These are phyloP conservation scores for Epistrophella euchroma DNA, from an alignment of 2,888 invertebrate species.

Conservation along the genomic window DNA sequence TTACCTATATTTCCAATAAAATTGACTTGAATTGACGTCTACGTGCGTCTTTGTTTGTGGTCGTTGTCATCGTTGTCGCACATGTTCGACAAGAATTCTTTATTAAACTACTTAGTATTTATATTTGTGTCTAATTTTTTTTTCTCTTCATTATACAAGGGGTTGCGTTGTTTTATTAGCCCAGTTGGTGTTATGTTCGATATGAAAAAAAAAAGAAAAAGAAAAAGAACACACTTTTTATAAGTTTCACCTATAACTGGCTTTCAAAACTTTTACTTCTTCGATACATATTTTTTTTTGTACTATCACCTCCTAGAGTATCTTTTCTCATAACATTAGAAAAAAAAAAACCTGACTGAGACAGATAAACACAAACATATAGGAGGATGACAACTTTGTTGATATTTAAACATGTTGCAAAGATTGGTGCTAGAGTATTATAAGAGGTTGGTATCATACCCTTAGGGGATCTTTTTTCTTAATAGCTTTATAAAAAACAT, in stretches of 20 bases:
- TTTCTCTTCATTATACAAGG: conserved; percentile 43
- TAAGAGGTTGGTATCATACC: neutral
- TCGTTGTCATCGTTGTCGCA: conserved; percentile 9
- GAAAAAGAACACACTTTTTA: conserved; percentile 15
- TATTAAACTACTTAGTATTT: conserved; percentile 31
- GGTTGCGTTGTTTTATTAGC: conserved; percentile 61
- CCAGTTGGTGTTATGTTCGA: conserved; percentile 42
- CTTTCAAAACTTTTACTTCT: conserved; percentile 51
- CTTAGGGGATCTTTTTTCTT: conserved; percentile 14
- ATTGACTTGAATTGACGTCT: conserved; percentile 54
- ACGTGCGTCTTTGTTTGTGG: conserved; percentile 4
- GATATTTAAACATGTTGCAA: conserved; percentile 28
- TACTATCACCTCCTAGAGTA: conserved; percentile 13
- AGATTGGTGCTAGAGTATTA: neutral
- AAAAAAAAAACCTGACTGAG: conserved; percentile 21
- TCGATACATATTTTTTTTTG: neutral
- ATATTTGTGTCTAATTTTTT: neutral
- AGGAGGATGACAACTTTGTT: neutral
- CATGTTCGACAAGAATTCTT: conserved; percentile 51
- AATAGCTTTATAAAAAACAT: neutral
- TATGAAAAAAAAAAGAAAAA: neutral
- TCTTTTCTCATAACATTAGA: neutral
- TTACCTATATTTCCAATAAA: conserved; percentile 28
- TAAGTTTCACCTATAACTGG: conserved; percentile 55
- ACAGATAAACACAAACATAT: neutral